Evolutionary conservation across 2,113 vertebrate species (phyloP), one percentile per base, ranked within the genome.

Genomic region (Istiophorus platypterus): DNA sequence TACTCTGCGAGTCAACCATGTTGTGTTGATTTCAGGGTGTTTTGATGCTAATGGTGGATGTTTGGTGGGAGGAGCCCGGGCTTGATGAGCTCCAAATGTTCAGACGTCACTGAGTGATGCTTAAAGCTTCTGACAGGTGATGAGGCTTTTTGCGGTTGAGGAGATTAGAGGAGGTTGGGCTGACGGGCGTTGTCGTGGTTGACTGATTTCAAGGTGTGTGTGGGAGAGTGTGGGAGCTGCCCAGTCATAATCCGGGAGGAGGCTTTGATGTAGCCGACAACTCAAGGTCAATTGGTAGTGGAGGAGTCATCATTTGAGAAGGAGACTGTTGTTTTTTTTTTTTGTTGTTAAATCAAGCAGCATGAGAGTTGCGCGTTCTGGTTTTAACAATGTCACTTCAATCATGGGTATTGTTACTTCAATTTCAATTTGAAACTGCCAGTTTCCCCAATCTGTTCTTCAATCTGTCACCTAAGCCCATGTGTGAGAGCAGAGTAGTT

Each of bases 71-170:
- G 78, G 62, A 20, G 49, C 26, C 6, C 22, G 7, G 49, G 72
- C 31, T 29, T 85, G 86, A 89, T 83, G 85, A 90, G 80, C 89
- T 90, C 89, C 85, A 87, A 91, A 94, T 88, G 89, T 85, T 74
- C 63, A 41, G 63, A 14, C 5, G 2, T 85, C 7, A 13, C 72
- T 81, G 58, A 77, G 79, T 89, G 89, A 90, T 52, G 72, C 82
- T 73, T 57, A 90, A 82, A 86, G 86, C 49, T 20, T 31, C 8
- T 91, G 92, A 90, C 90, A 91, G 89, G 85, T 91, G 90, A 92
- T 71, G 81, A 79, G 85, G 86, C 51, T 79, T 82, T 82, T 77
- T 77, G 77, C 8, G 61, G 79, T 85, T 18, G 57, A 57, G 51
- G 15, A n/a, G 62, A 80, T 78, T 10, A 34, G 26, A 71, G 64